A percentile compares a stretch with the other conserved stretches of the same genome.
phyloP scores from a whole-genome alignment of 2,113 vertebrate genomes.

The Herpetotheres cachinnans region DNA sequence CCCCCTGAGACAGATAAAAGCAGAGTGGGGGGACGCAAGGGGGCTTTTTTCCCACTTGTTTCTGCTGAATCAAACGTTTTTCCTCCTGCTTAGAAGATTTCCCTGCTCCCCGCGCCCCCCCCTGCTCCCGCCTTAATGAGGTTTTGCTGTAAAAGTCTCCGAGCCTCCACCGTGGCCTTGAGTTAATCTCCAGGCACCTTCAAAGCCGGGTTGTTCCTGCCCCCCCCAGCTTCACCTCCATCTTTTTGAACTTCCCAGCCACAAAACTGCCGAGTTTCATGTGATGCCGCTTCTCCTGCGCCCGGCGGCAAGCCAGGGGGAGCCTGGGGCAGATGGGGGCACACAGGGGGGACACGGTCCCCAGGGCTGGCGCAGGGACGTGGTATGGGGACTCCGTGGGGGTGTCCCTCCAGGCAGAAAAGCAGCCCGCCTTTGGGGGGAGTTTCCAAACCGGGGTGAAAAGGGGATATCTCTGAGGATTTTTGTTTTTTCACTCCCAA shows the following conservation, averaged over 20 bases:
- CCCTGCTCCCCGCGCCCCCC: background rate
- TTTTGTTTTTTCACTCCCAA: background rate
- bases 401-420: background rate
- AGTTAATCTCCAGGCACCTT: constrained; percentile 63
- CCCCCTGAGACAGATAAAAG: constrained; percentile 48
- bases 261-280: background rate
- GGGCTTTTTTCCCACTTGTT: constrained; percentile 46
- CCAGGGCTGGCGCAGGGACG: background rate
- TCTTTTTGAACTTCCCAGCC: constrained; percentile 31
- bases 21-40: background rate
- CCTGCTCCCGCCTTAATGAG: constrained; percentile 36
- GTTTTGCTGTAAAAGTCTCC: constrained; percentile 52
- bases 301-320: rapidly evolving
- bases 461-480: background rate
- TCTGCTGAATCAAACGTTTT: constrained; percentile 63
- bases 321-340: rapidly evolving
- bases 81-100: constrained; percentile 43
- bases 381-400: background rate
- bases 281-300: rapidly evolving
- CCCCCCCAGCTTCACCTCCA: background rate
- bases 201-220: constrained; percentile 30
- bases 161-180: constrained; percentile 43
- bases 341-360: rapidly evolving
- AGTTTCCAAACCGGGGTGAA: background rate
- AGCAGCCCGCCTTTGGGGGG: background rate